Base-by-base conservation (phyloP, 2,888 invertebrate species). In the Tachina grossa region DNA sequence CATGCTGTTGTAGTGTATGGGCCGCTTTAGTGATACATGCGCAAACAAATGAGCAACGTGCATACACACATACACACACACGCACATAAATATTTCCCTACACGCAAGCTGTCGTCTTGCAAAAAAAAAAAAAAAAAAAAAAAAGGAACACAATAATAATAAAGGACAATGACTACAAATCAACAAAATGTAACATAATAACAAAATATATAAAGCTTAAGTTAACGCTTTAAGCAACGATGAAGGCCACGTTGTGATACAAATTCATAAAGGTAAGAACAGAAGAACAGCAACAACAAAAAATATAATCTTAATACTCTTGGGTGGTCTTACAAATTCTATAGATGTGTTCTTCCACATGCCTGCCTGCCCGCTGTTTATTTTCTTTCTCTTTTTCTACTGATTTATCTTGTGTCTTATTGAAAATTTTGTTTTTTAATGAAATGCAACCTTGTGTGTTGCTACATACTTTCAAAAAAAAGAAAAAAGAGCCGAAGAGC, bases 181-280 rank as follows among this genome's bases (percentile, higher is more conserved):
- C 49, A 43, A 61, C 75, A 45, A 47, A 74, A 61, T 31, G 63
- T 57, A 47, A 69, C 41, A 45, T 41, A 41, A 74, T 4, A 53
- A 63, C 16, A 66, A 51, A 68, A 43, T 63, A 53, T 16, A 31
- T 31, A 31, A 77, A 77, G 59, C 51, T 57, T 45, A 66, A 83
- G 45, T 51, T 71, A 51, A 66, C 69, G 59, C 53, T 66, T 3
- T n/a, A 51, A 13, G 65, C 51, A 57, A 83, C 65, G 39, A 65
- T 72, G 76, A 77, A 65, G 77, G 66, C 77, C 69, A 69, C 72
- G 59, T 79, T 75, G 22, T 61, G 85, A 61, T 75, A 75, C 71
- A 83, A 83, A 83, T 83, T 85, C 75, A 66, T 83, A 83, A 85
- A 83, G 83, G 78, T 85, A 79, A 77, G 63, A 69, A 41, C 43